These are phyloP conservation scores for Drosophila neonasuta DNA, from an alignment of 2,888 invertebrate species.

Conservation along the genomic window DNA sequence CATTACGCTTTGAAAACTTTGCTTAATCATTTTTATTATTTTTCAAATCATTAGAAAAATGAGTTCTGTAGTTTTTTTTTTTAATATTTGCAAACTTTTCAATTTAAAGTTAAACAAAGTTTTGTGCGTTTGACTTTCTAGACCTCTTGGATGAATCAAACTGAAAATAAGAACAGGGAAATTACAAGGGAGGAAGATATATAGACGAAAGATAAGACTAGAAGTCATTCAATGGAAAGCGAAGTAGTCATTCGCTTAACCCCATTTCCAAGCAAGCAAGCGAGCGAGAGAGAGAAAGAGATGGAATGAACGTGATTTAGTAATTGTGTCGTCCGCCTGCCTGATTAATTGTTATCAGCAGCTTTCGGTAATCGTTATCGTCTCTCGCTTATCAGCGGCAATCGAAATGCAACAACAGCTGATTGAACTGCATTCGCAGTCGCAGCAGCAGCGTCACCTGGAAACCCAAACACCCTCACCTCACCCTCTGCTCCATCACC, in stretches of 20 bases:
- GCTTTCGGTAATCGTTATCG: slow-evolving; percentile 21
- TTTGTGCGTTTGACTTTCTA: too few species aligned
- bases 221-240: background rate
- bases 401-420: slow-evolving; percentile 33
- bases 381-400: slow-evolving; percentile 29
- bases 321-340: slow-evolving; percentile 2
- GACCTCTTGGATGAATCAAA: too few species aligned
- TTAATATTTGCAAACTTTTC: too few species aligned
- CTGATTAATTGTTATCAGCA: slow-evolving; percentile 8
- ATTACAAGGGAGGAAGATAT: too few species aligned
- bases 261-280: background rate
- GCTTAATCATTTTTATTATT: too few species aligned
- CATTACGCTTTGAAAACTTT: too few species aligned
- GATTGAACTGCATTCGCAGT: slow-evolving; percentile 16
- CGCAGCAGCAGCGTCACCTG: slow-evolving; percentile 8
- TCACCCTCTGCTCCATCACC: background rate
- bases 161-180: too few species aligned
- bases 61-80: too few species aligned
- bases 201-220: background rate
- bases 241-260: background rate
- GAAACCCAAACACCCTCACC: background rate
- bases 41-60: too few species aligned
- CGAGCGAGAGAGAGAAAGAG: background rate
- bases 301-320: background rate
- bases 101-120: too few species aligned